These are phyloP conservation scores for Lymantria dispar DNA, from an alignment of 2,888 invertebrate species.

Conservation along the genomic window DNA sequence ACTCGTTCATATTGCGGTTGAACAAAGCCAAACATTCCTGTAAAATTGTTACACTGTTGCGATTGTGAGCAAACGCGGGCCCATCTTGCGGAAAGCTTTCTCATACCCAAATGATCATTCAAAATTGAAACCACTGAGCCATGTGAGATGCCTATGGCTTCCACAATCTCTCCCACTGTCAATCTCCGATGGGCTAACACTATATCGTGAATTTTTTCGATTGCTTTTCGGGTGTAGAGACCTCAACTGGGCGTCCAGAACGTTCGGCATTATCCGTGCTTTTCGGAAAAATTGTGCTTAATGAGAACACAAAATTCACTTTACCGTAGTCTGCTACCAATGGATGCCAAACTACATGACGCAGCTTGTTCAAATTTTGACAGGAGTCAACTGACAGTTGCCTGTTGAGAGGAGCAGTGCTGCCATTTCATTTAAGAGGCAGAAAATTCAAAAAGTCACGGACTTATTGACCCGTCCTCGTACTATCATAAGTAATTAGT, in stretches of 20 bases:
- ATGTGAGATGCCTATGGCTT: neutral
- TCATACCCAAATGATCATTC: slow-evolving; percentile 25
- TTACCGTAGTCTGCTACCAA: slow-evolving; percentile 12
- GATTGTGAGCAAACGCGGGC: slow-evolving; percentile 31
- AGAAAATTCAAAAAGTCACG: slow-evolving; percentile 1
- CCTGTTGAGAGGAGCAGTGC: slow-evolving; percentile 12
- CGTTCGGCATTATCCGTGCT: slow-evolving; percentile 7
- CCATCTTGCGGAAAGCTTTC: slow-evolving; percentile 29
- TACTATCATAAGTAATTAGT: too few species aligned
- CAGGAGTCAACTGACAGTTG: slow-evolving; percentile 12
- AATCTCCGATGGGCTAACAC: slow-evolving; percentile 16
- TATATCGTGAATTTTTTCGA: slow-evolving; percentile 25
- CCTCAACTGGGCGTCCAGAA: slow-evolving; percentile 20
- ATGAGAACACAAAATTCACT: slow-evolving; percentile 23
- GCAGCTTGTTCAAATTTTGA: slow-evolving; percentile 11
- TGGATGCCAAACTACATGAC: slow-evolving; percentile 15
- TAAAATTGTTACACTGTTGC: slow-evolving; percentile 15
- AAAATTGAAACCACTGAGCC: slow-evolving; percentile 14
- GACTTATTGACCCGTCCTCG: neutral
- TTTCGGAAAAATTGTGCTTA: slow-evolving; percentile 5
- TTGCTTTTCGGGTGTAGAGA: slow-evolving; percentile 17
- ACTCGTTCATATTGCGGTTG: slow-evolving; percentile 24
- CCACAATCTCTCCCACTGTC: slow-evolving; percentile 21
- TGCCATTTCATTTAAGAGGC: slow-evolving; percentile 9
- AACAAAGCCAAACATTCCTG: slow-evolving; percentile 23